Percentiles rank a stretch among this genome's conserved stretches.
Conservation (phyloP, 2,113 vertebrate species). For the Macaca fascicularis region DNA sequence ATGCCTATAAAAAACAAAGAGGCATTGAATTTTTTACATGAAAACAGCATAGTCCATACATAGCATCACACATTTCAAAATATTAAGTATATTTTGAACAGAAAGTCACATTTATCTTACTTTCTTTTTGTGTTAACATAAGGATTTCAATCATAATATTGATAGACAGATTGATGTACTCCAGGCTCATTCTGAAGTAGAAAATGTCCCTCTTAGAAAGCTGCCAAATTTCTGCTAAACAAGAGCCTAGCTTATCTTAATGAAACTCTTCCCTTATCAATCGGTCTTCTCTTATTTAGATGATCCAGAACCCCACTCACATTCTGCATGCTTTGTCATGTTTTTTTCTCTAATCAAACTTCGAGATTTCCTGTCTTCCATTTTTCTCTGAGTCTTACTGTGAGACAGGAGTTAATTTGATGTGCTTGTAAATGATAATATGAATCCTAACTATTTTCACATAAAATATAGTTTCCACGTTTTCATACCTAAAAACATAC, state of each 20-base stretch:
- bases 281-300: neutral
- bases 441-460: neutral
- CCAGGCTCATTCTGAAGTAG: neutral
- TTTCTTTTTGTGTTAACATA: neutral
- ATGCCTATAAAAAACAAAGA: conserved; percentile 85
- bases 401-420: neutral
- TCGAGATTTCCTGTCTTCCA: neutral
- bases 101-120: neutral
- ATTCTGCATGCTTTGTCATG: neutral
- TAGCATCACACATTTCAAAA: no score
- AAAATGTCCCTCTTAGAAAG: neutral
- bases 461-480: neutral
- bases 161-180: neutral
- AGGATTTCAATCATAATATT: neutral
- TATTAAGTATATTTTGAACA: neutral
- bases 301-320: neutral
- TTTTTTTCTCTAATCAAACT: neutral
- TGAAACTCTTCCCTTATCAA: neutral
- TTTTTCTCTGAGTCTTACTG: neutral
- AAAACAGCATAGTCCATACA: no score
- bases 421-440: neutral
- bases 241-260: neutral
- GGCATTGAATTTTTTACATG: neutral
- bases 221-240: neutral
- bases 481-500: neutral